A percentile compares a stretch with the other conserved stretches of the same genome.
Conservation (phyloP, 1,140 invertebrate species). For the Temnothorax nylanderi region DNA sequence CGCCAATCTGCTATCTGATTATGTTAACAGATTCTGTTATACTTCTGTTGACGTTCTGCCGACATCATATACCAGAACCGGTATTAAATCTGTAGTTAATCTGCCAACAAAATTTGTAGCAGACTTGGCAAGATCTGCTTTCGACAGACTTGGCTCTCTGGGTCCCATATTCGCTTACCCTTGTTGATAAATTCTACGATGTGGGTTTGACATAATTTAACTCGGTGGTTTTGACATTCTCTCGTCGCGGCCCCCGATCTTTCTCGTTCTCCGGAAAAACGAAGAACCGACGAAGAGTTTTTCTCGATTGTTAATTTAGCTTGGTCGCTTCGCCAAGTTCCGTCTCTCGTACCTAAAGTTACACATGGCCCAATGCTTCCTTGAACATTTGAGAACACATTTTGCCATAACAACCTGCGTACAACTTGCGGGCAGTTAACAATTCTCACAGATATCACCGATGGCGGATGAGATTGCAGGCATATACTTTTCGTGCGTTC, state of each 20-base stretch:
- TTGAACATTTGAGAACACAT: slow-evolving; percentile 13
- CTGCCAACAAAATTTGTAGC: too few species aligned
- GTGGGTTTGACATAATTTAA: background rate
- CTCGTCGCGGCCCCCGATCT: background rate
- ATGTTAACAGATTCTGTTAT: too few species aligned
- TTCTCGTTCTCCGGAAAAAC: background rate
- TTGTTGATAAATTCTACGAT: background rate
- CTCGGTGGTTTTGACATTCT: background rate
- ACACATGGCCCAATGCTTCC: background rate
- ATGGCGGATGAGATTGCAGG: slow-evolving; percentile 11
- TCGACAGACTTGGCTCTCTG: too few species aligned
- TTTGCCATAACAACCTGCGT: background rate
- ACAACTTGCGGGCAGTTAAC: background rate
- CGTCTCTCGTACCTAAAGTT: background rate
- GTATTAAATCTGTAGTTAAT: too few species aligned
- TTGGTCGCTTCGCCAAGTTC: background rate
- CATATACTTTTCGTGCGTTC: slow-evolving; percentile 32
- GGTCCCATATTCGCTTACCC: background rate
- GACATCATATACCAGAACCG: too few species aligned
- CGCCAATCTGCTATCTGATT: too few species aligned
- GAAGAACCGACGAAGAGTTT: background rate
- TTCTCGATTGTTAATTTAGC: background rate
- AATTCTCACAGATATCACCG: slow-evolving; percentile 32
- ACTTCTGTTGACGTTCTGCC: too few species aligned
- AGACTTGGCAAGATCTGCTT: too few species aligned